Percentiles rank a stretch among this genome's conserved stretches.
Evolutionary conservation across 2,888 invertebrate genomes (phyloP).

Genomic region (Dryadula phaetusa): DNA sequence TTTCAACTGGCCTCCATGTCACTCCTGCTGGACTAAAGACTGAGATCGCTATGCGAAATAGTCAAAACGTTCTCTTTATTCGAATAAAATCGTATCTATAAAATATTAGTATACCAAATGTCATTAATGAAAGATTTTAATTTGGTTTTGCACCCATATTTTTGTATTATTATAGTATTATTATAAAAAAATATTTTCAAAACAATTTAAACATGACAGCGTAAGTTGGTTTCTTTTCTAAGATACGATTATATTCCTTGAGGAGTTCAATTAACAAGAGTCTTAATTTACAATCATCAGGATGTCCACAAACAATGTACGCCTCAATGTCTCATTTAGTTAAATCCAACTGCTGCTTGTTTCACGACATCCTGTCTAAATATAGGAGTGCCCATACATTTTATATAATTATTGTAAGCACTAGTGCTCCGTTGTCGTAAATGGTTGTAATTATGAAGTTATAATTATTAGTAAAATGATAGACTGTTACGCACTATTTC

Average conservation of each 20-base stretch:
- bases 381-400: conserved; percentile 70
- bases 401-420: conserved; percentile 68
- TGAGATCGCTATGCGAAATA: conserved; percentile 64
- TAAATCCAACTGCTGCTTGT: conserved; percentile 49
- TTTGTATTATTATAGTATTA: conserved; percentile 1
- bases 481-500: conserved; percentile 81
- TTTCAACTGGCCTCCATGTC: conserved; percentile 49
- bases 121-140: background rate
- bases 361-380: conserved; percentile 67
- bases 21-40: conserved; percentile 68
- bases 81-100: conserved; percentile 25
- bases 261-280: conserved; percentile 48
- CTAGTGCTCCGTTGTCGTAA: conserved; percentile 80
- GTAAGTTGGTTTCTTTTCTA: background rate
- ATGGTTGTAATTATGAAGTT: conserved; percentile 81
- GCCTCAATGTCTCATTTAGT: conserved; percentile 9
- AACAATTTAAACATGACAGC: background rate
- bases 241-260: conserved; percentile 17
- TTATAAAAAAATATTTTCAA: background rate
- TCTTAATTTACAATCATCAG: conserved; percentile 57
- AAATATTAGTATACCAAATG: background rate
- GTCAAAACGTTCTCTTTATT: conserved; percentile 48
- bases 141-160: background rate
- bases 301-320: conserved; percentile 62
- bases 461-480: conserved; percentile 75